Conservation (phyloP, 2,113 vertebrate species). For the Prochilodus magdalenae region DNA sequence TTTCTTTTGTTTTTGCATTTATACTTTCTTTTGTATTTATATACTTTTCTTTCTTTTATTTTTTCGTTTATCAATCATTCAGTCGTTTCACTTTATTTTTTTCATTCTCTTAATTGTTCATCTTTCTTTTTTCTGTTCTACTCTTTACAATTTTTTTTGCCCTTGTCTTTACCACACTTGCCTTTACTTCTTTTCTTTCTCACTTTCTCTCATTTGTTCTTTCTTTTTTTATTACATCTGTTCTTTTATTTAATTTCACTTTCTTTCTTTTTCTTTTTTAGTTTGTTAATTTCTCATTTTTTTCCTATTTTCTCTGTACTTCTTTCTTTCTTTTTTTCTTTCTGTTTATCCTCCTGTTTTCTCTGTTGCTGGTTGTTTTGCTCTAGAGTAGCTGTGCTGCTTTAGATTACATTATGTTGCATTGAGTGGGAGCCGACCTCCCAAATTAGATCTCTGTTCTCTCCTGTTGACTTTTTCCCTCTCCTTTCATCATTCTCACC, state of each 20-base stretch:
- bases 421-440: constrained; percentile 64
- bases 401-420: constrained; percentile 54
- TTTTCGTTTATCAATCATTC: too few relatives aligned
- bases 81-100: too few relatives aligned
- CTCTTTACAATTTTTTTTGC: background rate
- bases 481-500: constrained; percentile 75
- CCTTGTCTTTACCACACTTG: background rate
- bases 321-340: background rate
- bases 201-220: too few relatives aligned
- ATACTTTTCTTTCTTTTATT: too few relatives aligned
- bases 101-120: background rate
- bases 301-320: constrained; percentile 4
- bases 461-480: constrained; percentile 67
- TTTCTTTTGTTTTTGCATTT: too few relatives aligned
- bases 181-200: background rate
- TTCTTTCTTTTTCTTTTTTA: background rate
- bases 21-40: too few relatives aligned
- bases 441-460: constrained; percentile 66
- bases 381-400: constrained; percentile 31
- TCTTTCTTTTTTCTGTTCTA: background rate
- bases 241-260: background rate
- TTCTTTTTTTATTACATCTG: too few relatives aligned
- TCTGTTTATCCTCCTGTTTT: background rate
- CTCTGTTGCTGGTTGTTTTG: constrained; percentile 27
- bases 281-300: background rate